These are phyloP conservation scores for Mesitornis unicolor DNA, from an alignment of 2,113 vertebrate genomes.

Conservation along the genomic window DNA sequence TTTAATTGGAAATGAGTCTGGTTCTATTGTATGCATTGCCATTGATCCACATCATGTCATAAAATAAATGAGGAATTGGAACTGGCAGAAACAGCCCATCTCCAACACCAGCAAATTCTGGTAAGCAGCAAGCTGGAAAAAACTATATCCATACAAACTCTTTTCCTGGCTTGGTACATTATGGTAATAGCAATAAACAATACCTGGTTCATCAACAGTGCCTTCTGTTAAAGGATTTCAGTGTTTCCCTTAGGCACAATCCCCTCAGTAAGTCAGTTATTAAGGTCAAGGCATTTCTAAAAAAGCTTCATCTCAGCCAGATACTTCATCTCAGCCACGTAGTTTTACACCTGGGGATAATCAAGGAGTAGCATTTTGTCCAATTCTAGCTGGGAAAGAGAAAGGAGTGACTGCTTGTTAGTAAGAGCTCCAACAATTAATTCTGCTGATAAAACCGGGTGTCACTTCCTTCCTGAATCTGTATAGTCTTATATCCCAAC, in stretches of 20 bases:
- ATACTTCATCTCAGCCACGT: background rate
- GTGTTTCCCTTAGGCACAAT: background rate
- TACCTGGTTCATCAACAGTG: background rate
- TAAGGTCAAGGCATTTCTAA: background rate
- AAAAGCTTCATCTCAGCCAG: background rate
- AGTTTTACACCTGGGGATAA: background rate
- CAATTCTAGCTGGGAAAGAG: background rate
- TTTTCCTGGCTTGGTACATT: background rate
- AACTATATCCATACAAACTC: background rate
- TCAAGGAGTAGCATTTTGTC: background rate
- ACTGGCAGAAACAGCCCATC: background rate
- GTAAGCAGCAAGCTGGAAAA: background rate
- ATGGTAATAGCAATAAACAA: background rate
- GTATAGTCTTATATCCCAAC: background rate
- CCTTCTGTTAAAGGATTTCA: background rate
- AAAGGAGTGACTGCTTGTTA: background rate
- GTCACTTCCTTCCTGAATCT: background rate
- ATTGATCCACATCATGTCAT: conserved; percentile 4
- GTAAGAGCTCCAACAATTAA: background rate
- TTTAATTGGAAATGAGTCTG: background rate
- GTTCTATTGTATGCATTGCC: background rate
- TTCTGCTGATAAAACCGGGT: background rate
- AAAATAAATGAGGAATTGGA: conserved; percentile 22
- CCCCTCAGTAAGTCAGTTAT: background rate
- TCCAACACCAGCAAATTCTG: background rate